Evolutionary conservation across 1,140 invertebrate species (phyloP), one percentile per base, ranked within the genome.

Genomic region (Latrodectus geometricus): DNA sequence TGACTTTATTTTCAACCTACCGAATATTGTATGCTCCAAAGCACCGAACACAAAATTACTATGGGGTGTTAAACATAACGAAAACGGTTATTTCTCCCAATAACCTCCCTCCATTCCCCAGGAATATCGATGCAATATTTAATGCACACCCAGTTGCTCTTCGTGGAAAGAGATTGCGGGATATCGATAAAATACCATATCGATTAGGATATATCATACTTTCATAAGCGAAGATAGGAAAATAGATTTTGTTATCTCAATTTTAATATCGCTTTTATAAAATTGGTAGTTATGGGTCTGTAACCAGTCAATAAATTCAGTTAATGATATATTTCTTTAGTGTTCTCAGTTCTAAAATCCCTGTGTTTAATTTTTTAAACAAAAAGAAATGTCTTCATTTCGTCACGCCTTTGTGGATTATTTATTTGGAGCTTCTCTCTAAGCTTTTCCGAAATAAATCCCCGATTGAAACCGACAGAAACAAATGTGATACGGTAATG

Each of bases 41-140:
- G 54, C 17, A 61, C 11, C 54, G 11, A 17, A 17, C 54, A 61
- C 54, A 17, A 76, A 74, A 76, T 54, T 76, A 21, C 52, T 21
- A 14, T 14, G 21, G 61, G 56, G 56, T 68, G 56, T 8, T 21
- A 78, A 66, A 68, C 61, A 78, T 61, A 78, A 66, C 76, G 61
- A 78, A 78, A 78, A 68, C 20, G 35, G 14, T 49, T 48, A 78
- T 66, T 14, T 49, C 76, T 8, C 23, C 35, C 76, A 66, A 68
- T 78, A 68, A 78, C 20, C 76, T 78, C n/a, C 21, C 17, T 73
- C 52, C 11, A 14, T 56, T 56, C 0, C 52, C 54, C 21, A 17
- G 20, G 76, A 69, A 80, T 70, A 70, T 70, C 52, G 78, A 80
- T 80, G 78, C 65, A 70, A 70, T 80, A 80, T 80, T 80, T 72